These are phyloP conservation scores for Lutjanus erythropterus DNA, from an alignment of 2,113 vertebrate genomes.

Conservation along the genomic window DNA sequence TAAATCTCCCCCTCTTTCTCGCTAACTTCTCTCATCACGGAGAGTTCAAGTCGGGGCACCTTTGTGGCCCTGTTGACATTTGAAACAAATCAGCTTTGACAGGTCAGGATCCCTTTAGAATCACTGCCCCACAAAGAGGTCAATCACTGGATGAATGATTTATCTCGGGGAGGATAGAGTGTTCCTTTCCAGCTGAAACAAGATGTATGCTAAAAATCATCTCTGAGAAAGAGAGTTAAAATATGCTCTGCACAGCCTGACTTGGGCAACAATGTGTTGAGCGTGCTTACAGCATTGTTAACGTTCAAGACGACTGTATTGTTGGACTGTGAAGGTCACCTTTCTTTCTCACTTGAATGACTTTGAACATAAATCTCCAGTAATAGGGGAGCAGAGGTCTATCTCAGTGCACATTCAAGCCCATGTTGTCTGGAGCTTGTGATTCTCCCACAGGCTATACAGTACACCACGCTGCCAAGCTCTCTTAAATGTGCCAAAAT, in stretches of 20 bases:
- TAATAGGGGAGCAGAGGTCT: conserved; percentile 55
- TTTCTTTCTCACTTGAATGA: conserved; percentile 61
- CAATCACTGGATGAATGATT: conserved; percentile 78
- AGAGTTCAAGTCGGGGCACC: conserved; percentile 74
- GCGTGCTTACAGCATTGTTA: conserved; percentile 23
- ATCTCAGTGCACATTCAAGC: conserved; percentile 45
- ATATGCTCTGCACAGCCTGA: conserved; percentile 19
- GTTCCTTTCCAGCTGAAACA: conserved; percentile 40
- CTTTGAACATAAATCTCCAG: conserved; percentile 66
- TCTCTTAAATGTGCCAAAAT: conserved; percentile 62
- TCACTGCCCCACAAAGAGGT: conserved; percentile 79
- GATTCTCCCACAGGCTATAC: conserved; percentile 57
- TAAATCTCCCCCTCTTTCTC: conserved; percentile 86
- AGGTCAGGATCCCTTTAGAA: conserved; percentile 78
- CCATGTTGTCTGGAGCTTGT: conserved; percentile 57
- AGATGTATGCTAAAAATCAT: conserved; percentile 36
- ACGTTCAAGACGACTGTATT: conserved; percentile 42
- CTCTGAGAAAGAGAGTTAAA: conserved; percentile 24
- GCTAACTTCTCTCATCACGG: conserved; percentile 79
- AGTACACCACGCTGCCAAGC: conserved; percentile 60
- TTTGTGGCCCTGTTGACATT: conserved; percentile 80
- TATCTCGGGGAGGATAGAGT: conserved; percentile 44
- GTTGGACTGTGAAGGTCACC: conserved; percentile 63
- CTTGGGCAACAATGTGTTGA: conserved; percentile 30
- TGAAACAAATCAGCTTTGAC: conserved; percentile 87